These are phyloP conservation scores for Antrozous pallidus DNA, from an alignment of 2,797 vertebrate species.

Conservation along the genomic window DNA sequence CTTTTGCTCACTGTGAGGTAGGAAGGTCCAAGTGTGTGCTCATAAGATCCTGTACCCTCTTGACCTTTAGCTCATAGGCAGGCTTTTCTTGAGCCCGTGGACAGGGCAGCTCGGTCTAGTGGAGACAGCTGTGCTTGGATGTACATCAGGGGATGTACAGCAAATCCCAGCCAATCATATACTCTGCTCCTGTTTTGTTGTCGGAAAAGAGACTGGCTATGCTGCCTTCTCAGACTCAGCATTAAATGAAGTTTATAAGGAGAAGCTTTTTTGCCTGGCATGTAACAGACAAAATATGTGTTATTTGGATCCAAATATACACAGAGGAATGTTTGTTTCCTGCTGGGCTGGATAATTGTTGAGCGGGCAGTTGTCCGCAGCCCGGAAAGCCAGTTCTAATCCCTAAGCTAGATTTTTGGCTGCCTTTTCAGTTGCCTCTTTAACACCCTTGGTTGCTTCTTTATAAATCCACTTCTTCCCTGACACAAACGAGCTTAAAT, in stretches of 20 bases:
- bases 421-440: slow-evolving; percentile 8
- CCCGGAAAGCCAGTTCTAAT: slow-evolving; percentile 23
- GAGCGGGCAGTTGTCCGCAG: neutral
- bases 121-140: neutral
- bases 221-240: neutral
- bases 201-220: neutral
- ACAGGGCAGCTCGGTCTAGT: neutral
- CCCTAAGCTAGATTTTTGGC: neutral
- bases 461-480: slow-evolving; percentile 37
- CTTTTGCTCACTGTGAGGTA: neutral
- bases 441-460: neutral
- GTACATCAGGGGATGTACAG: neutral
- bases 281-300: neutral
- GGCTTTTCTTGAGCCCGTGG: neutral
- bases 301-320: neutral
- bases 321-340: slow-evolving; percentile 23
- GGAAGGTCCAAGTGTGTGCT: neutral
- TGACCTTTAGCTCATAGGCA: neutral
- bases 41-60: neutral
- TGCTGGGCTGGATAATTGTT: neutral
- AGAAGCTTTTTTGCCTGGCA: slow-evolving; percentile 38
- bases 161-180: neutral
- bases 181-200: neutral
- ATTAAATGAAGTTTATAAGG: slow-evolving; percentile 33
- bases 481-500: neutral